These are phyloP conservation scores for Stenchaetothrips biformis DNA, from an alignment of 2,888 invertebrate genomes.

Conservation along the genomic window DNA sequence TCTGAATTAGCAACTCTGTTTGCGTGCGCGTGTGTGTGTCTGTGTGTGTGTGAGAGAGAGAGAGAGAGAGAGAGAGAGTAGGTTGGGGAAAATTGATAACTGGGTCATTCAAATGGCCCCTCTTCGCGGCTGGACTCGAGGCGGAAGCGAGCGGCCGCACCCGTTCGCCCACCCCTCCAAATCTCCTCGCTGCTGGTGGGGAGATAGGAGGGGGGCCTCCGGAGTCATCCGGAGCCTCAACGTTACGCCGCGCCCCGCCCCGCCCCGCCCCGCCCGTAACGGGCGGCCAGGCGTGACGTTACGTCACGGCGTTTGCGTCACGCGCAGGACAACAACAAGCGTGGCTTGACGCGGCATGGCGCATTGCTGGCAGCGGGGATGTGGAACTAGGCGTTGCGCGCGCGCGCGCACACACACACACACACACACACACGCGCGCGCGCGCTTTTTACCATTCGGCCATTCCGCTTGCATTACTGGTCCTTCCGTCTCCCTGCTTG, in stretches of 20 bases:
- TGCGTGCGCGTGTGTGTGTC: background rate
- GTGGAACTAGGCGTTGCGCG: background rate
- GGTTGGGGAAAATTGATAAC: background rate
- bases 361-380: background rate
- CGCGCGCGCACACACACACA: background rate
- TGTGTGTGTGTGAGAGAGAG: background rate
- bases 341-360: background rate
- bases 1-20: background rate
- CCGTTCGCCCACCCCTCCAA: background rate
- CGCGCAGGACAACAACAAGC: background rate
- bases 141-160: conserved; percentile 7
- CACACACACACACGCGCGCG: background rate
- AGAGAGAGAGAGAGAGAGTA: background rate
- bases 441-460: background rate
- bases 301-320: background rate
- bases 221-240: background rate
- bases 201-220: background rate
- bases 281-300: background rate
- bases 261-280: no score
- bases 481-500: background rate
- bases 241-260: background rate
- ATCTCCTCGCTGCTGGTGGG: background rate
- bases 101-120: background rate
- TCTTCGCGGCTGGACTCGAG: background rate
- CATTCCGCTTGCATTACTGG: background rate